Percentiles rank a stretch among this genome's conserved stretches.
These are phyloP conservation scores for Tortricodes alternella DNA, from an alignment of 2,888 invertebrate genomes.

Conservation along the genomic window DNA sequence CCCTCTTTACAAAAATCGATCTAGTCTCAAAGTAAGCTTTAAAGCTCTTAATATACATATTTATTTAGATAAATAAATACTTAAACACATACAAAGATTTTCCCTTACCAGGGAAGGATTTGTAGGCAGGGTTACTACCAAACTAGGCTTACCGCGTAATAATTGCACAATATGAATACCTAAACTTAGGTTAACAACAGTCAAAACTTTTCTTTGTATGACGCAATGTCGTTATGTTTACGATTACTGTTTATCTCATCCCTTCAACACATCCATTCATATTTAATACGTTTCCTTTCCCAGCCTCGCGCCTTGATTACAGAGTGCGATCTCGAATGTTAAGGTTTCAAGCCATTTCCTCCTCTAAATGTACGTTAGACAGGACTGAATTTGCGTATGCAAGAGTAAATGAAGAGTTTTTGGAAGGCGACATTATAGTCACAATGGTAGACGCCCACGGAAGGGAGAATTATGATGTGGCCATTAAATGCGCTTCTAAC, in stretches of 20 bases:
- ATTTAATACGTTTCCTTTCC: conserved; percentile 39
- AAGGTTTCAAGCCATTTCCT: conserved; percentile 6
- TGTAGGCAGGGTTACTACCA: too few relatives aligned
- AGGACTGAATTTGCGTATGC: conserved; percentile 27
- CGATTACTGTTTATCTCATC: conserved; percentile 42
- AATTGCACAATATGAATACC: too few relatives aligned
- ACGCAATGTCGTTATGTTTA: conserved; percentile 20
- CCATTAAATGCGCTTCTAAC: conserved; percentile 28
- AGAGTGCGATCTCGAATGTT: conserved; percentile 41
- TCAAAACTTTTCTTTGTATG: not conserved
- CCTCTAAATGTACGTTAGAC: conserved; percentile 9
- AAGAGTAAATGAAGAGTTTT: conserved; percentile 39
- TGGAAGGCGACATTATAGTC: conserved; percentile 42
- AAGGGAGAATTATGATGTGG: conserved; percentile 37
- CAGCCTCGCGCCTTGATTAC: conserved; percentile 48
- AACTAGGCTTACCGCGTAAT: too few relatives aligned
- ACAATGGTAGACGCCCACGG: conserved; percentile 43
- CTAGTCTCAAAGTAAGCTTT: too few relatives aligned
- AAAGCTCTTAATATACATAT: too few relatives aligned
- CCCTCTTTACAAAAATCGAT: too few relatives aligned
- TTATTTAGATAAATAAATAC: too few relatives aligned
- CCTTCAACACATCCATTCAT: conserved; percentile 32
- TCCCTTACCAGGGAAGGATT: too few relatives aligned
- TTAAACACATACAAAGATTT: too few relatives aligned
- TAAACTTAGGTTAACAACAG: conserved; percentile 15